Evolutionary conservation across 2,797 vertebrate genomes (phyloP).

Genomic region (Lacerta bilineata): DNA sequence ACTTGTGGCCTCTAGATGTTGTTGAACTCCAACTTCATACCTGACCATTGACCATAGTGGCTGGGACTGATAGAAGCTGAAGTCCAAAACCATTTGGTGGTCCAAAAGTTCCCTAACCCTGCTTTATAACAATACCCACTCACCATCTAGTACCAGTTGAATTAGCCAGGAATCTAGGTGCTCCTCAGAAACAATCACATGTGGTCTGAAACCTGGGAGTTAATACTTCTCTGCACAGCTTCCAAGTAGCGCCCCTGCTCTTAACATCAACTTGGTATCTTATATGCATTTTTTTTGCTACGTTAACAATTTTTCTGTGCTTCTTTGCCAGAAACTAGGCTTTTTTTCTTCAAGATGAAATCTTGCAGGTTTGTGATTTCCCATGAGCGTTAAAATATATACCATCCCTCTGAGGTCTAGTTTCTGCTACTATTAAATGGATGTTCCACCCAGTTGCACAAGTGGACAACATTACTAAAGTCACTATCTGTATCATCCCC

Average conservation of each 20-base stretch:
- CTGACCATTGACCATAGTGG: too few relatives aligned
- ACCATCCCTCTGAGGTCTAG: not conserved
- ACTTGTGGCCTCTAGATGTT: too few relatives aligned
- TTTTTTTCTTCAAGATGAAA: not conserved
- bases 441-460: not conserved
- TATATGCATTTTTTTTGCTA: conserved; percentile 5
- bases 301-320: conserved; percentile 7
- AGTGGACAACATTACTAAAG: conserved; percentile 14
- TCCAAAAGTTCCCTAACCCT: too few relatives aligned
- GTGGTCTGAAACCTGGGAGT: not conserved
- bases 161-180: not conserved
- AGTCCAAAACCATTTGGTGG: too few relatives aligned
- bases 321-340: conserved; percentile 41
- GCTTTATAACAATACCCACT: not conserved
- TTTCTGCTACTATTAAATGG: conserved; percentile 19
- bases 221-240: not conserved
- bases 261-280: conserved; percentile 10
- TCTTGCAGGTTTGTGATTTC: conserved; percentile 31
- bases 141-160: not conserved
- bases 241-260: too few relatives aligned
- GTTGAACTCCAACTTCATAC: too few relatives aligned
- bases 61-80: too few relatives aligned
- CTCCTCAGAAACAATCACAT: not conserved
- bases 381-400: not conserved
- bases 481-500: conserved; percentile 19